phyloP scores from a whole-genome alignment of 2,888 invertebrate species.

The Drosophila trichaetosa region DNA sequence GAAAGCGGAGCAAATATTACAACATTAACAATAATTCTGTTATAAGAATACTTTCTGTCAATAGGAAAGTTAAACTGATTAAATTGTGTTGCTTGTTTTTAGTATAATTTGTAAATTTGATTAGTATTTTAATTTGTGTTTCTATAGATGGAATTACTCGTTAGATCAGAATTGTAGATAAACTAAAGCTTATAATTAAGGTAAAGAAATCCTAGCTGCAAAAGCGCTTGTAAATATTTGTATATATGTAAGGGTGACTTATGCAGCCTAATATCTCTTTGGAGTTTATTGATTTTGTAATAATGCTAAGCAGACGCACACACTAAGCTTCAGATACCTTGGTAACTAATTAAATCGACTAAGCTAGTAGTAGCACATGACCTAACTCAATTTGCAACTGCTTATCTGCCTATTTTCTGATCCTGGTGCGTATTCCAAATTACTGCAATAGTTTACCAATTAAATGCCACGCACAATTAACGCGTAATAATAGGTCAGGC shows the following conservation, averaged over 20 bases:
- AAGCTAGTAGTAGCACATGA: constrained; percentile 32
- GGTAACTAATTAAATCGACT: constrained; percentile 60
- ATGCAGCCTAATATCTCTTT: not conserved
- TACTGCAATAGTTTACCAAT: constrained; percentile 69
- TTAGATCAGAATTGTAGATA: not conserved
- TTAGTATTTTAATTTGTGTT: constrained; percentile 9
- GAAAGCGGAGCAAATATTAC: not conserved
- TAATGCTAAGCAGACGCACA: constrained; percentile 1
- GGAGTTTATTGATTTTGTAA: constrained; percentile 38
- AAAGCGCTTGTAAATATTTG: not conserved
- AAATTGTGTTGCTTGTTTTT: constrained; percentile 1
- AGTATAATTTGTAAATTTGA: constrained; percentile 1
- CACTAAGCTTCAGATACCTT: constrained; percentile 11
- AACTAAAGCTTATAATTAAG: constrained; percentile 6
- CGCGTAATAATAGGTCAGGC: constrained; percentile 61
- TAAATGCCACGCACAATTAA: constrained; percentile 76
- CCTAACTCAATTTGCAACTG: constrained; percentile 32
- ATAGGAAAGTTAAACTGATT: not conserved
- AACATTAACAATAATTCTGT: not conserved
- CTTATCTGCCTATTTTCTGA: constrained; percentile 34
- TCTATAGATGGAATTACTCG: constrained; percentile 4
- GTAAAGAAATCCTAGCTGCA: not conserved
- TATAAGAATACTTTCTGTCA: not conserved
- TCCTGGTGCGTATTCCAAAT: not conserved
- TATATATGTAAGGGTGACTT: not conserved